Percentiles rank a stretch among this genome's conserved stretches.
phyloP scores from a whole-genome alignment of 2,888 invertebrate species.

The Pheosia gnoma region DNA sequence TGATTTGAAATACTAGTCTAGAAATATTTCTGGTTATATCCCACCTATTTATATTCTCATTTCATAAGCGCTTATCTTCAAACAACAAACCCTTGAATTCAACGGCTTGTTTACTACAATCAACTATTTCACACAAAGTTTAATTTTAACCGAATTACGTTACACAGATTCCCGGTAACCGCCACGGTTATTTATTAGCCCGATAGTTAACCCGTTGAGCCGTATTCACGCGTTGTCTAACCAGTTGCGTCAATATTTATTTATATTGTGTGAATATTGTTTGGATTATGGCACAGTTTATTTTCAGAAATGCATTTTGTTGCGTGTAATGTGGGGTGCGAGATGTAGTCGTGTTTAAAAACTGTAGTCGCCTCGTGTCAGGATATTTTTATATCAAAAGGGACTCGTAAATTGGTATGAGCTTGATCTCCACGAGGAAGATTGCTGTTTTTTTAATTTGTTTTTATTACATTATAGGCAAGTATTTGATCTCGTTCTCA shows the following conservation, averaged over 20 bases:
- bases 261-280: constrained; percentile 44
- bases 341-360: not conserved
- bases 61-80: not conserved
- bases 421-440: no score
- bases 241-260: constrained; percentile 48
- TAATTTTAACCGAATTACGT: constrained; percentile 50
- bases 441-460: no score
- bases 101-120: constrained; percentile 25
- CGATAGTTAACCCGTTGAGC: constrained; percentile 56
- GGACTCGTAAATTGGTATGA: no score
- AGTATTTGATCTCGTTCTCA: no score
- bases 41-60: not conserved
- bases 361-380: not conserved
- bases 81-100: constrained; percentile 22
- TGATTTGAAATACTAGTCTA: not conserved
- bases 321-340: constrained; percentile 10
- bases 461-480: no score
- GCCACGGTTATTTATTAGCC: constrained; percentile 55
- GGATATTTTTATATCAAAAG: not conserved
- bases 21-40: not conserved
- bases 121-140: constrained; percentile 24
- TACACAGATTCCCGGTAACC: constrained; percentile 52
- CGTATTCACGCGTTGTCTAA: constrained; percentile 46
- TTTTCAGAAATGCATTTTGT: constrained; percentile 15
- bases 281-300: constrained; percentile 16